phyloP scores from a whole-genome alignment of 2,888 invertebrate genomes.

The Incurvaria masculella region DNA sequence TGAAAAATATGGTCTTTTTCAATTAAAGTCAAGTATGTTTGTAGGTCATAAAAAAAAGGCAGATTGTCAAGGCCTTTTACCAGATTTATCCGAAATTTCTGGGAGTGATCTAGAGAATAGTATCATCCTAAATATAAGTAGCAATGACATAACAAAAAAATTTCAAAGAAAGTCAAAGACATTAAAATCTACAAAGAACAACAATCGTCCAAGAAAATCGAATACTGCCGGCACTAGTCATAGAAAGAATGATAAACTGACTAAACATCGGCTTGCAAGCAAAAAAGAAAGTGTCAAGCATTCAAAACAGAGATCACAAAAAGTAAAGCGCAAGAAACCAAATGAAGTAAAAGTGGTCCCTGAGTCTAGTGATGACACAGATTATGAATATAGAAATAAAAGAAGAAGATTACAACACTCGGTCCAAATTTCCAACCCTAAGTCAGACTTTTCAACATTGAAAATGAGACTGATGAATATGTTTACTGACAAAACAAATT shows the following conservation, averaged over 20 bases:
- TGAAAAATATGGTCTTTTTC: too few relatives aligned
- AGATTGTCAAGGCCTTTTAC: slow-evolving; percentile 22
- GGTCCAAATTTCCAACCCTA: slow-evolving; percentile 37
- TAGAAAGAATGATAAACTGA: neutral
- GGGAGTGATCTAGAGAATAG: slow-evolving; percentile 31
- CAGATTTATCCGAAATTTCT: slow-evolving; percentile 36
- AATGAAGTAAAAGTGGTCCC: slow-evolving; percentile 22
- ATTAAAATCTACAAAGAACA: neutral
- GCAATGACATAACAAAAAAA: neutral
- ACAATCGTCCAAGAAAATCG: neutral
- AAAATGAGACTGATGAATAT: slow-evolving; percentile 42
- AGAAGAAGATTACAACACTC: slow-evolving; percentile 53
- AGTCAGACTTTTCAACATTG: slow-evolving; percentile 32
- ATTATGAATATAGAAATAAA: slow-evolving; percentile 43
- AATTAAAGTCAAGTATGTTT: neutral
- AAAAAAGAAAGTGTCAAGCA: neutral
- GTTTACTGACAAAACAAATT: slow-evolving; percentile 20
- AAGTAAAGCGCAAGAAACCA: slow-evolving; percentile 21
- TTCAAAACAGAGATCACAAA: slow-evolving; percentile 23
- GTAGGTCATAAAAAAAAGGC: slow-evolving; percentile 8
- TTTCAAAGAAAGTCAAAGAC: neutral
- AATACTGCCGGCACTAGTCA: too few relatives aligned
- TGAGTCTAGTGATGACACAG: slow-evolving; percentile 43
- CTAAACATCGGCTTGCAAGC: neutral
- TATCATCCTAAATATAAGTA: slow-evolving; percentile 8